phyloP scores from a whole-genome alignment of 2,888 invertebrate species.

The Oligia fasciuncula region DNA sequence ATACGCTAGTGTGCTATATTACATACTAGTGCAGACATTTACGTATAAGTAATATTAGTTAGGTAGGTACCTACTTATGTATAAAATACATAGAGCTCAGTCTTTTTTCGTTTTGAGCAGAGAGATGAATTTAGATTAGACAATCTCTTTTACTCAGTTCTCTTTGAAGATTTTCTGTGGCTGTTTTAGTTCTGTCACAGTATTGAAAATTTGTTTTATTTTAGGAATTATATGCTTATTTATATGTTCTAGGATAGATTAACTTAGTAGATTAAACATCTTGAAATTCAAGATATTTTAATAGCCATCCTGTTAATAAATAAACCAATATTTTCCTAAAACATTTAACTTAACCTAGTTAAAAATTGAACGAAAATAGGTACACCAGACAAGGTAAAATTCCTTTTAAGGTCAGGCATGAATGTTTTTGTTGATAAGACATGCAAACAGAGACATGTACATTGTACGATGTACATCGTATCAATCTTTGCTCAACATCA shows the following conservation, averaged over 20 bases:
- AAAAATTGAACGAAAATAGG: constrained; percentile 55
- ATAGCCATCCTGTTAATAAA: constrained; percentile 21
- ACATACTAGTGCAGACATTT: constrained; percentile 54
- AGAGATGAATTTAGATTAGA: not conserved
- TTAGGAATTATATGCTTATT: not conserved
- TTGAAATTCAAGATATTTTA: constrained; percentile 26
- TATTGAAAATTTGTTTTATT: not conserved
- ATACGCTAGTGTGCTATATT: constrained; percentile 42
- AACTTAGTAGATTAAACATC: not conserved
- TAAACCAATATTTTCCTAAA: constrained; percentile 48
- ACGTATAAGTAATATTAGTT: constrained; percentile 30
- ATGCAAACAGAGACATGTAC: constrained; percentile 61
- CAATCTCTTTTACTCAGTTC: not conserved
- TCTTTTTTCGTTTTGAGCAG: constrained; percentile 24
- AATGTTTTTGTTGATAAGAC: constrained; percentile 69
- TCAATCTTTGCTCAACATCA: constrained; percentile 68
- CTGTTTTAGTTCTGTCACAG: not conserved
- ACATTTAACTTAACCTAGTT: constrained; percentile 61
- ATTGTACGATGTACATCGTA: constrained; percentile 45
- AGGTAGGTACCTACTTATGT: not conserved
- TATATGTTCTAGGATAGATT: not conserved
- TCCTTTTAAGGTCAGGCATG: constrained; percentile 68
- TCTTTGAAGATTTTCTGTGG: not conserved
- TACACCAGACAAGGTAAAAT: constrained; percentile 60
- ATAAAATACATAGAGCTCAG: not conserved